Evolutionary conservation across 2,797 vertebrate species (phyloP).

Genomic region (Amazona finschi): DNA sequence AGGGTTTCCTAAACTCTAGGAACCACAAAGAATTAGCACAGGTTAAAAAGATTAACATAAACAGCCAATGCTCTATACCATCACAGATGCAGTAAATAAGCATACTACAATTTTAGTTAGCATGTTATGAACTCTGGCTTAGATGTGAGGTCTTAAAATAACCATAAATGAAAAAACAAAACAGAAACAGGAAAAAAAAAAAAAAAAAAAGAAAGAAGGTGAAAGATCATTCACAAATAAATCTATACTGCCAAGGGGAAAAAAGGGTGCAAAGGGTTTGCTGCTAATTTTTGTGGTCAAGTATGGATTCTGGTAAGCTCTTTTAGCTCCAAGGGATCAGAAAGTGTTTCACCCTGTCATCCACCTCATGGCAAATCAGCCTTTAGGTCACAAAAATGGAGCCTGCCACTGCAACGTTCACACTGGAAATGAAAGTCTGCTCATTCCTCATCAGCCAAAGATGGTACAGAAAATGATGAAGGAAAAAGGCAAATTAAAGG

Average conservation of each 20-base stretch:
- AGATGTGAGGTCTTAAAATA: background rate
- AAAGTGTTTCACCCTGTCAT: background rate
- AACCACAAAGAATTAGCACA: background rate
- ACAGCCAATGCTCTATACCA: fast-evolving
- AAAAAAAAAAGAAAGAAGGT: too few relatives aligned
- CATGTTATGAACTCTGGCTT: background rate
- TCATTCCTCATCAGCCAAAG: background rate
- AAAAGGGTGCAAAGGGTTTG: background rate
- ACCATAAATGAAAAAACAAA: background rate
- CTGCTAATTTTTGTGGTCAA: background rate
- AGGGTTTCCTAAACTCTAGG: background rate
- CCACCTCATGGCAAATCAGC: background rate
- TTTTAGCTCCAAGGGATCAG: background rate
- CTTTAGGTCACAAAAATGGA: background rate
- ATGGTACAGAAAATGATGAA: background rate
- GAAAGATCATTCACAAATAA: background rate
- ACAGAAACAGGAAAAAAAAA: background rate
- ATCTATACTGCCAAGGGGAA: background rate
- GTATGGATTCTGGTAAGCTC: background rate
- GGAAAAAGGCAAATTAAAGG: background rate
- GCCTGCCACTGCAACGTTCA: background rate
- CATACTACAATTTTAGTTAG: background rate
- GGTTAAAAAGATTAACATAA: background rate
- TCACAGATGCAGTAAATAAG: background rate
- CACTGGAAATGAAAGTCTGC: background rate